phyloP scores from a whole-genome alignment of 2,113 vertebrate species.

The Struthidea cinerea region DNA sequence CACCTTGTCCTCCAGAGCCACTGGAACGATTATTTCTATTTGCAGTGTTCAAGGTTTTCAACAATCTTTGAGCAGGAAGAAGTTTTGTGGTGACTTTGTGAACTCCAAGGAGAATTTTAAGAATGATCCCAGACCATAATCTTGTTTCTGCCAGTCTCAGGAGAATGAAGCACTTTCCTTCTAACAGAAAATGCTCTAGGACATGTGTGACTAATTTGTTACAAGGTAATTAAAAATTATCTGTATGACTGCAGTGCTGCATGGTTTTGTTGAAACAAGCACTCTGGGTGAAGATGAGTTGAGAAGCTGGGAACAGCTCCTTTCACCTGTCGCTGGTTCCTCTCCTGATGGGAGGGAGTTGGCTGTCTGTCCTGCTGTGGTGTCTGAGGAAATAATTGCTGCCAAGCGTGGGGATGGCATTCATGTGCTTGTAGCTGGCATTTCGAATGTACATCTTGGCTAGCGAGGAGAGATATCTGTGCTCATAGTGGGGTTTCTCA shows the following conservation, averaged over 20 bases:
- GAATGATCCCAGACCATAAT: not conserved
- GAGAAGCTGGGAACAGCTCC: not conserved
- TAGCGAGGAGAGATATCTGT: not conserved
- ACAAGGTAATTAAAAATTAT: conserved; percentile 32
- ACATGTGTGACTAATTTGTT: conserved; percentile 9
- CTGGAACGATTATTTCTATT: not conserved
- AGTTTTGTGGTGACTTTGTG: not conserved
- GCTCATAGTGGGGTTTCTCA: not conserved
- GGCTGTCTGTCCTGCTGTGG: not conserved
- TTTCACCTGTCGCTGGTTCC: not conserved
- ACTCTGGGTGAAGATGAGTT: not conserved
- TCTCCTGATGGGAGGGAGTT: not conserved
- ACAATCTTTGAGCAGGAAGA: not conserved
- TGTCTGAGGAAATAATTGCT: not conserved
- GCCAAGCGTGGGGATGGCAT: not conserved
- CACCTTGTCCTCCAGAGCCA: not conserved
- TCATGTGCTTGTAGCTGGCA: accelerated
- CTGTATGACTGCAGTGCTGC: not conserved
- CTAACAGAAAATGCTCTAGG: not conserved
- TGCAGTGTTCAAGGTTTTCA: not conserved
- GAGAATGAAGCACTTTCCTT: not conserved
- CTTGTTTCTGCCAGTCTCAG: not conserved
- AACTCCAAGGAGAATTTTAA: not conserved
- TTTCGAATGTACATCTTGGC: not conserved
- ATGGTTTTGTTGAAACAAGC: not conserved